These are phyloP conservation scores for Lichenostomus cassidix DNA, from an alignment of 2,113 vertebrate species.

Conservation along the genomic window DNA sequence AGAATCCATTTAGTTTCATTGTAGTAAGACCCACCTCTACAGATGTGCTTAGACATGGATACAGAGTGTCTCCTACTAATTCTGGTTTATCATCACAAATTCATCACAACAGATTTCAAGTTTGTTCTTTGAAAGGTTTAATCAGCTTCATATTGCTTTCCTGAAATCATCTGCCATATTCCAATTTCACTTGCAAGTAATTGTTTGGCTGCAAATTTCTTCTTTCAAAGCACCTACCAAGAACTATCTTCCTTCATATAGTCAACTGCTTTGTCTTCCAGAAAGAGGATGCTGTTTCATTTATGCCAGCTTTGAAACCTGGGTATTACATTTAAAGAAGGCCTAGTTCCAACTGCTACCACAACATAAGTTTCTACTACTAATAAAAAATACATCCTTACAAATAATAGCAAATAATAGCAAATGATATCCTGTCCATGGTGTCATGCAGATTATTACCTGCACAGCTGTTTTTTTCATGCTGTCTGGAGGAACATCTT, in stretches of 20 bases:
- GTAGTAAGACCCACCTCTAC: neutral
- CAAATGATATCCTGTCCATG: neutral
- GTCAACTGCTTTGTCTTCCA: neutral
- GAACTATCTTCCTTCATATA: neutral
- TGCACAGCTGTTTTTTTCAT: conserved; percentile 86
- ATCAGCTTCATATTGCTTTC: neutral
- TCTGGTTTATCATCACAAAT: neutral
- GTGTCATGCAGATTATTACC: conserved; percentile 16
- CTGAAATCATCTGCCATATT: neutral
- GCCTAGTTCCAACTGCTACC: neutral
- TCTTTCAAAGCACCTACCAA: neutral
- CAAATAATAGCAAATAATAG: neutral
- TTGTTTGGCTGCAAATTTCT: neutral
- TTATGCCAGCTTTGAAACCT: neutral
- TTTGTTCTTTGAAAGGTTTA: neutral
- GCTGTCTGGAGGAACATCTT: conserved; percentile 78
- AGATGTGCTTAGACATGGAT: neutral
- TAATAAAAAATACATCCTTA: neutral
- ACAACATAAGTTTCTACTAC: neutral
- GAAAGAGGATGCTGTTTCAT: neutral
- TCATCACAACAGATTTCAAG: neutral
- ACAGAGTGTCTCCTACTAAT: neutral
- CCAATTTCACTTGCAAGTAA: neutral
- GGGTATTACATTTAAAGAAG: neutral
- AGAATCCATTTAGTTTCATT: neutral